These are phyloP conservation scores for Aselliscus stoliczkanus DNA, from an alignment of 2,797 vertebrate genomes.

Conservation along the genomic window DNA sequence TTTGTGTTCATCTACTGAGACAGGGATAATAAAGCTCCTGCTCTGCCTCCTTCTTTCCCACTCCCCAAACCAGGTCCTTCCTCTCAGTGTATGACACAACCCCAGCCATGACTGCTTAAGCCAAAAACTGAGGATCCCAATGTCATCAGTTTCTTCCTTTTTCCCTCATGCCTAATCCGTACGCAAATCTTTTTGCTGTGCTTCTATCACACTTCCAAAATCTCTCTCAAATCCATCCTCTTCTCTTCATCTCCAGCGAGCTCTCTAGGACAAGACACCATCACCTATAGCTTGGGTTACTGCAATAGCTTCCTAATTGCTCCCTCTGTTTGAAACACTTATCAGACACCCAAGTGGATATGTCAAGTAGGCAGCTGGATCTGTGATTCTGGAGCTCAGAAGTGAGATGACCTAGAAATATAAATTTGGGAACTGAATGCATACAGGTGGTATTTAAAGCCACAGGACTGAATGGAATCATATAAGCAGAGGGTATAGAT, in stretches of 20 bases:
- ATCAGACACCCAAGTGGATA: neutral
- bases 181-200: slow-evolving; percentile 29
- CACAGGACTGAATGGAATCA: slow-evolving; percentile 9
- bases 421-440: slow-evolving; percentile 1
- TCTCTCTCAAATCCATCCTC: slow-evolving; percentile 13
- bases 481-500: neutral
- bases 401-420: neutral
- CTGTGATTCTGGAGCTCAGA: slow-evolving; percentile 29
- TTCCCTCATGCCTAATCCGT: slow-evolving; percentile 13
- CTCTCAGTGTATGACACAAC: neutral
- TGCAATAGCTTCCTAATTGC: neutral
- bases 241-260: neutral
- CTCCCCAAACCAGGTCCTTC: neutral
- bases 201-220: slow-evolving; percentile 28
- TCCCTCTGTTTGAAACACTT: slow-evolving; percentile 2
- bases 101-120: neutral
- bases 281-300: neutral
- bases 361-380: neutral
- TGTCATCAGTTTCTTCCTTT: slow-evolving; percentile 10
- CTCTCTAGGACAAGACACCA: neutral
- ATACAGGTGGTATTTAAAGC: neutral
- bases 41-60: neutral
- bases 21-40: slow-evolving; percentile 7
- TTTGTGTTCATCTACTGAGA: slow-evolving; percentile 13
- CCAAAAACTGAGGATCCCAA: neutral